Conservation (phyloP, 2,113 vertebrate genomes). For the Choloepus hoffmanni region DNA sequence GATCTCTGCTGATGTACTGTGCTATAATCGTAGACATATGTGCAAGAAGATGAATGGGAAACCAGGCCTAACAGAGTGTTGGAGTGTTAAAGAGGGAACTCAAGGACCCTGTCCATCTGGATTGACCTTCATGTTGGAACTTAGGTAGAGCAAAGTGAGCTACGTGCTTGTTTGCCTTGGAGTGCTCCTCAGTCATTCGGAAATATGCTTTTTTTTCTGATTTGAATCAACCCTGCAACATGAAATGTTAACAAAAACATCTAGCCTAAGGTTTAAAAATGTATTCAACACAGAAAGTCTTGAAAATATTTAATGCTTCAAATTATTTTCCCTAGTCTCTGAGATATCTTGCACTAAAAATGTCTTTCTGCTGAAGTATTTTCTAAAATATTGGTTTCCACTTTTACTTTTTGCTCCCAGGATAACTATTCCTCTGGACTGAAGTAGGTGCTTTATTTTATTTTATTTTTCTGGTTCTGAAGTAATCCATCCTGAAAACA, state of each 20-base stretch:
- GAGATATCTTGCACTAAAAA: constrained; percentile 79
- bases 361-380: constrained; percentile 78
- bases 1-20: background rate
- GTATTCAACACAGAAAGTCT: constrained; percentile 70
- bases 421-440: constrained; percentile 71
- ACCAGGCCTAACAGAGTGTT: constrained; percentile 21
- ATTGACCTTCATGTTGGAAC: constrained; percentile 72
- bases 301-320: constrained; percentile 82
- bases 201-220: constrained; percentile 22
- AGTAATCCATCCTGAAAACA: constrained; percentile 71
- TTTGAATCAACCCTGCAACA: constrained; percentile 67
- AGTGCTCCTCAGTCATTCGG: background rate
- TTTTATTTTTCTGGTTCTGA: constrained; percentile 64
- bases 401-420: constrained; percentile 80
- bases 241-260: constrained; percentile 75
- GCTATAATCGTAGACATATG: constrained; percentile 20
- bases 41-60: constrained; percentile 64
- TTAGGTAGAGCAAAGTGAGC: background rate
- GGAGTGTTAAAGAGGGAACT: constrained; percentile 65
- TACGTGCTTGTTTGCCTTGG: background rate
- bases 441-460: constrained; percentile 74
- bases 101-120: constrained; percentile 26
- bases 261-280: constrained; percentile 75
- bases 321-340: constrained; percentile 77
- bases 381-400: constrained; percentile 81